A percentile compares a stretch with the other conserved stretches of the same genome.
Evolutionary conservation across 2,888 invertebrate genomes (phyloP).

Genomic region (Rhogogaster chlorosoma): DNA sequence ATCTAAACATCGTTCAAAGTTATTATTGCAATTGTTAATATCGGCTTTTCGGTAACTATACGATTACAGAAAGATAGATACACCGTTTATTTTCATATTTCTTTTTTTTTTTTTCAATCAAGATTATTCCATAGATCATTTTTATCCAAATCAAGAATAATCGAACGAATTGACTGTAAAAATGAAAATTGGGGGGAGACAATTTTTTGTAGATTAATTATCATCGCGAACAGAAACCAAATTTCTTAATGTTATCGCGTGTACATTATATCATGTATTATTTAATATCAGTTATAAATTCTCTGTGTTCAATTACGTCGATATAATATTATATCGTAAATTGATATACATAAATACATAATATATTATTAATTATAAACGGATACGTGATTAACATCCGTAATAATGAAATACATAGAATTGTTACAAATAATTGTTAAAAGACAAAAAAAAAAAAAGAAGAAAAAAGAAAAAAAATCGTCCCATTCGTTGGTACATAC

Average conservation of each 20-base stretch:
- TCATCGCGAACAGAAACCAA: background rate
- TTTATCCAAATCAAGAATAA: background rate
- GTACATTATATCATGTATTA: background rate
- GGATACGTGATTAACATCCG: background rate
- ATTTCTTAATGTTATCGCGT: background rate
- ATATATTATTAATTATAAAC: background rate
- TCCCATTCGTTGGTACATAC: background rate
- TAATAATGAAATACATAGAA: background rate
- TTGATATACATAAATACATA: background rate
- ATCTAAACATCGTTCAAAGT: background rate
- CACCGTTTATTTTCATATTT: background rate
- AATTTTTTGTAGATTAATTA: slow-evolving; percentile 12
- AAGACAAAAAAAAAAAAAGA: background rate
- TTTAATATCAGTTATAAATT: background rate
- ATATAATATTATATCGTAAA: background rate
- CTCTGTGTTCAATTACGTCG: background rate
- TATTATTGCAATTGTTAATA: background rate
- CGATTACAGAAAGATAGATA: background rate
- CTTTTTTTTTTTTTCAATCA: background rate
- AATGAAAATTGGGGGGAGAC: background rate
- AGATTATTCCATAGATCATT: background rate
- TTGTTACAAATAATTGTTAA: slow-evolving; percentile 2
- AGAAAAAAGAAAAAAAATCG: background rate
- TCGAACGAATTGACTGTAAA: background rate
- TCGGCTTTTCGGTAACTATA: background rate